phyloP scores from a whole-genome alignment of 2,888 invertebrate species.

The Pegoplata infirma region DNA sequence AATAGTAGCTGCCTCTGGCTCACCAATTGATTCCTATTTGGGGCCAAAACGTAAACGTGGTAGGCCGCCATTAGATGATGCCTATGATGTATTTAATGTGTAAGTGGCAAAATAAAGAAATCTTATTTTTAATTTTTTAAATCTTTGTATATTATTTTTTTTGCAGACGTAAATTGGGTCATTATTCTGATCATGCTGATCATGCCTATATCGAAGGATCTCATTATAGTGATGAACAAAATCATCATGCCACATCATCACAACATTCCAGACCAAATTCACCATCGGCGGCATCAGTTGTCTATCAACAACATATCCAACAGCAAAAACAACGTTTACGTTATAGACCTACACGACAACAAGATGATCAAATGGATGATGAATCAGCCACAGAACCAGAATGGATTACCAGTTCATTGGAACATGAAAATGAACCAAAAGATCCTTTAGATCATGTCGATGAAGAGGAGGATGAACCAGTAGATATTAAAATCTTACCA shows the following conservation, averaged over 20 bases:
- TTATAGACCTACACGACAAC: conserved; percentile 47
- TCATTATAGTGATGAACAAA: conserved; percentile 66
- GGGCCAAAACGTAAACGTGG: conserved; percentile 82
- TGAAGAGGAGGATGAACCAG: conserved; percentile 33
- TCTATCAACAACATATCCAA: conserved; percentile 67
- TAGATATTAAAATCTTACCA: conserved; percentile 23
- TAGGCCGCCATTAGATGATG: conserved; percentile 83
- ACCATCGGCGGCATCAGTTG: conserved; percentile 60
- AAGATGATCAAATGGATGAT: conserved; percentile 51
- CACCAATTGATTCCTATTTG: conserved; percentile 70
- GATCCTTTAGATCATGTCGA: conserved; percentile 46
- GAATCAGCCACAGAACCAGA: conserved; percentile 64
- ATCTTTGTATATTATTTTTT: not conserved
- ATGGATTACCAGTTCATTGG: conserved; percentile 67
- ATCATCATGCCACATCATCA: conserved; percentile 50
- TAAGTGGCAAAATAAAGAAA: conserved; percentile 65
- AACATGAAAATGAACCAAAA: conserved; percentile 59
- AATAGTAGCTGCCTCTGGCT: conserved; percentile 58
- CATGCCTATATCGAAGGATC: conserved; percentile 70
- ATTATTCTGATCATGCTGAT: conserved; percentile 67
- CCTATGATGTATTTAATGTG: conserved; percentile 77
- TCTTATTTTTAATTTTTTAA: not conserved
- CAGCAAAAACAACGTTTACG: conserved; percentile 63
- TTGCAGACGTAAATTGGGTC: conserved; percentile 70
- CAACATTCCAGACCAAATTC: conserved; percentile 58